Evolutionary conservation across 1,140 invertebrate genomes (phyloP), one percentile per base, ranked within the genome.

Genomic region (Panulirus ornatus): DNA sequence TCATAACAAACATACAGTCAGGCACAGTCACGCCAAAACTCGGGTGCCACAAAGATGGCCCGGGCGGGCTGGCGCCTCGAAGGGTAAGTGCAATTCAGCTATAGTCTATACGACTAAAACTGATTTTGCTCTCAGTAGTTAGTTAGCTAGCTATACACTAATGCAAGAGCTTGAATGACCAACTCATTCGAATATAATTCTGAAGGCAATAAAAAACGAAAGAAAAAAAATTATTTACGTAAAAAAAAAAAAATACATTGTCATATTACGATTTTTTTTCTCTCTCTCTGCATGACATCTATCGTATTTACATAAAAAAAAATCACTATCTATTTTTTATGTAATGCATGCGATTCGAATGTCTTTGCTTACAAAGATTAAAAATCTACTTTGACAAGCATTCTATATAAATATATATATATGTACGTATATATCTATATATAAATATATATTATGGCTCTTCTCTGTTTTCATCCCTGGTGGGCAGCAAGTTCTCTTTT

Each of bases 301-400:
- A 58, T 22, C 51, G 30, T 66, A 66, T 66, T 40, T n/a, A 75
- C 73, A n/a, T 40, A 75, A 11, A 75, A 73, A 73, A 73, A 36
- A 6, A 75, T 19, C 9, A 8, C 2, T 75, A 44, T 40, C 73
- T 75, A 75, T 8, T 40, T 22, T n/a, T 9, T 40, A 58, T 81
- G 30, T 22, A 42, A 38, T 54, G 78, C 78, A 81, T 81, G 78
- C 78, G 47, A 36, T 36, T 47, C n/a, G 54, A 81, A 6, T 58
- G 34, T 36, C 27, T 47, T 40, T 1, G 14, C 27, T 58, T 58
- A 73, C 70, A 11, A 73, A 22, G 78, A 58, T 30, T 79, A 36
- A 73, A 27, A 75, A 27, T 79, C 78, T 81, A 81, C 78, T 58
- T 51, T 36, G 58, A 81, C 78, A 81, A 81, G 78, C 78, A 81